Percentiles rank a stretch among this genome's conserved stretches.
phyloP scores from a whole-genome alignment of 2,113 vertebrate species.

The Cheirogaleus medius region DNA sequence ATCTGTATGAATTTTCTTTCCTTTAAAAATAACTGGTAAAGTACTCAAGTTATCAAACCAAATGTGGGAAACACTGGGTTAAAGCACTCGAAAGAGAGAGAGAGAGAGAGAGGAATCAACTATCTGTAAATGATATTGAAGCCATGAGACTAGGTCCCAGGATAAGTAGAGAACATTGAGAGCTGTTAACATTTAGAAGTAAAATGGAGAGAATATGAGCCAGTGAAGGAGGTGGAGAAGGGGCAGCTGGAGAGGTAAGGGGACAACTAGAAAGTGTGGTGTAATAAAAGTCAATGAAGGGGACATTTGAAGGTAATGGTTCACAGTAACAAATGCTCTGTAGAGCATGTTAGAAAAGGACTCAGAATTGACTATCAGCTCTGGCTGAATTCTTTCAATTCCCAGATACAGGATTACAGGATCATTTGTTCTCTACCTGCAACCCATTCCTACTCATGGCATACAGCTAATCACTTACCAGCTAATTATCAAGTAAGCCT shows the following conservation, averaged over 20 bases:
- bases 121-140: neutral
- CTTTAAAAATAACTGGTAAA: neutral
- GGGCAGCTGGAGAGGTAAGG: neutral
- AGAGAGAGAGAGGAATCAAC: neutral
- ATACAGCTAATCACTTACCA: neutral
- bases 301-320: neutral
- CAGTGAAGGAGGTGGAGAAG: neutral
- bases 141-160: neutral
- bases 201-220: neutral
- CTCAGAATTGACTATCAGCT: neutral
- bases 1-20: neutral
- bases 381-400: neutral
- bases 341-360: neutral
- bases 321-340: neutral
- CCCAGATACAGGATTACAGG: neutral
- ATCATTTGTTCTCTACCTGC: neutral
- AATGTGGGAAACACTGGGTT: neutral
- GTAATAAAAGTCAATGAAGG: neutral
- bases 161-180: neutral
- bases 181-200: neutral
- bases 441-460: neutral
- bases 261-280: neutral
- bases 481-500: neutral
- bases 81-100: neutral
- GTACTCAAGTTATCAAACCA: neutral